Evolutionary conservation across 2,888 invertebrate genomes (phyloP), one percentile per base, ranked within the genome.

Genomic region (Neocrepidodera transversa): DNA sequence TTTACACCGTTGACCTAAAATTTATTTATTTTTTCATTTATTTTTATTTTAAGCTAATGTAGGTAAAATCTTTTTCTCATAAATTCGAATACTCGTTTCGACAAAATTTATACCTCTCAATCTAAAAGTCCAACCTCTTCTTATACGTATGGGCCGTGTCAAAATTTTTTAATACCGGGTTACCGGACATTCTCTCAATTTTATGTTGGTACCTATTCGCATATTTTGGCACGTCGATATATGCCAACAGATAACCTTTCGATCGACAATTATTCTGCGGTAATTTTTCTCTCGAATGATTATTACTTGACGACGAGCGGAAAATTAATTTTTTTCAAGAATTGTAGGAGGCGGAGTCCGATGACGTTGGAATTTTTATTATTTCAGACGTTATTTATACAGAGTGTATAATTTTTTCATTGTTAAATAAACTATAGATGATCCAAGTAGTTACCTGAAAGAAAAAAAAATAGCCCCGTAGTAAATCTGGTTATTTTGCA

Each of bases 401-500:
- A n/a, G n/a, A n/a, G n/a, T n/a, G n/a, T n/a, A n/a, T n/a, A n/a
- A n/a, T n/a, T n/a, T n/a, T n/a, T n/a, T n/a, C n/a, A n/a, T n/a
- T n/a, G n/a, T n/a, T n/a, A n/a, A n/a, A n/a, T n/a, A n/a, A n/a
- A n/a, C n/a, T n/a, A n/a, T n/a, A n/a, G n/a, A n/a, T n/a, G n/a
- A n/a, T n/a, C n/a, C n/a, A n/a, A n/a, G n/a, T n/a, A n/a, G n/a
- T n/a, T n/a, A n/a, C n/a, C n/a, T n/a, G 17, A 49, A 48, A n/a
- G 14, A 57, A 50, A 52, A 45, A 16, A 45, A 58, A 55, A 51
- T 51, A 59, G 48, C 18, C 43, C 54, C 45, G 49, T 55, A 49
- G 23, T 51, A 53, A 57, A 55, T 38, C 58, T 59, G 43, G 62
- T 60, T 66, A 64, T 66, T 66, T 66, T 64, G 66, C 64, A 60